Evolutionary conservation across 2,797 vertebrate genomes (phyloP), one percentile per base, ranked within the genome.

Genomic region (Choloepus didactylus): DNA sequence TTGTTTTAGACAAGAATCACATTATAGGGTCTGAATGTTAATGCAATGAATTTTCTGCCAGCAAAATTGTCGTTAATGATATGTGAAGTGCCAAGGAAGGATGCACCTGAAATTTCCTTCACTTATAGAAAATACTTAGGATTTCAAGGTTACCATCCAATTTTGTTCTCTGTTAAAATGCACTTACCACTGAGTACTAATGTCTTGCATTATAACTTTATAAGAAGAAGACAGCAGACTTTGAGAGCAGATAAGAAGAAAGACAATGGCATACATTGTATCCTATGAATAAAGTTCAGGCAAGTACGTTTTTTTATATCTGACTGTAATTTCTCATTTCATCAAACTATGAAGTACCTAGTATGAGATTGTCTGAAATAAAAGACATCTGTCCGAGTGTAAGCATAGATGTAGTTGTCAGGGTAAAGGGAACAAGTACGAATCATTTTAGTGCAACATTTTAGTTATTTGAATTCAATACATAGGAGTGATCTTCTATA

Each of bases 401-500:
- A 94, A 93, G 25, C 66, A 83, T 54, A 9, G 60, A 6, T 49
- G 0, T 75, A 73, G 62, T 46, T 79, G 62, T 7, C 54, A 93
- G n/a, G 4, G 49, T 87, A 90, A 75, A 94, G 64, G n/a, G 4
- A 81, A 1, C 31, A 49, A 66, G 25, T 67, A 21, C 95, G 62
- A 92, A 75, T 90, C 82, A 90, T 44, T 56, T 93, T 77, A 67
- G 16, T 62, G n/a, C 9, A 80, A 70, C 12, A 76, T n/a, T 83
- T 44, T n/a, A 64, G 25, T 44, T 96, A 25, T 46, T 69, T 95
- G 11, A 6, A 92, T 35, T 82, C 16, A 84, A 81, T 87, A 93
- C 87, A 67, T 31, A 76, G n/a, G n/a, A 94, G 23, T 79, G 16
- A 66, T 25, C n/a, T 87, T 88, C 64, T 92, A 89, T 41, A 81